Evolutionary conservation across 2,888 invertebrate genomes (phyloP), one percentile per base, ranked within the genome.

Genomic region (Melikaiella ostensackeni): DNA sequence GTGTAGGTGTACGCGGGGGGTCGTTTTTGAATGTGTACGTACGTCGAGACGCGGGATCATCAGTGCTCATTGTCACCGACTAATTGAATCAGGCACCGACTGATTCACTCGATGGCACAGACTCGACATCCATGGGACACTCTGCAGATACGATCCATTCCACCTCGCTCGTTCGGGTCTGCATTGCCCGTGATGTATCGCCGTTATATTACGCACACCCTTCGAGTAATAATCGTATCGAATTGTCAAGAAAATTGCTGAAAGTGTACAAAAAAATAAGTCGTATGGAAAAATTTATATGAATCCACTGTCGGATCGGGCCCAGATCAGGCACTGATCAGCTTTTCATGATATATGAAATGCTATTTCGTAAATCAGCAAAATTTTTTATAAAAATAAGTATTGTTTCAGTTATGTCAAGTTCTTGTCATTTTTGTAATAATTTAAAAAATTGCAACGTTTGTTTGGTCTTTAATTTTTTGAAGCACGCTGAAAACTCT

Each of bases 1-100:
- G 61, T 21, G 42, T 61, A 30, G n/a, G 21, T 74, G 74, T 33
- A 24, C 38, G 21, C 11, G 6, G 30, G 30, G 70, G 70, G 70
- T 42, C 50, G 9, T 13, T 33, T 70, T 70, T 55, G 11, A n/a
- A 33, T 78, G 75, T 50, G 70, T 46, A 19, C 19, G 27, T 46
- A 80, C 83, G 83, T 84, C 86, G 85, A 84, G 87, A 86, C 85
- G 85, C 83, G 83, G 85, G 85, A 88, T 88, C 87, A 87, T 88
- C 88, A 88, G 87, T 82, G 84, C 84, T 88, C 88, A 88, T 88
- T 88, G 88, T 88, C 86, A 83, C 79, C 84, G 85, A 84, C 87
- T 88, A 88, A 88, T 88, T 87, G 87, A 88, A 88, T 85, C 85
- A 86, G 84, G 84, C 88, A 86, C 81, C 79, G 84, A 84, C 81